These are phyloP conservation scores for Oncorhynchus tshawytscha DNA, from an alignment of 2,113 vertebrate species.

Conservation along the genomic window DNA sequence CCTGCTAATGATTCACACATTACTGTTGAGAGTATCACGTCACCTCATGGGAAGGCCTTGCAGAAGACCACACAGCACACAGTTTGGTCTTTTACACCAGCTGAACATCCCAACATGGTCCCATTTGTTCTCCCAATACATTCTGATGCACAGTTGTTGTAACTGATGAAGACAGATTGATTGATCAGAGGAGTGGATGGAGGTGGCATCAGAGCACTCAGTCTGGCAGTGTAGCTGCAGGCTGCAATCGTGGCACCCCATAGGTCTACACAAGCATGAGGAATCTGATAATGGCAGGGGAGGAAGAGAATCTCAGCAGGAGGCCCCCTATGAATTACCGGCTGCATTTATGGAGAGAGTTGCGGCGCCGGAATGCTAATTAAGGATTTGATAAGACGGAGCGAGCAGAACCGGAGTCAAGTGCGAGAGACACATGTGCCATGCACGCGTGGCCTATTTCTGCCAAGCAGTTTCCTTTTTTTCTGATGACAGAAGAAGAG, in stretches of 20 bases:
- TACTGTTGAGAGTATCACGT: slow-evolving; percentile 39
- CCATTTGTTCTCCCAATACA: slow-evolving; percentile 24
- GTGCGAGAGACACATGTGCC: slow-evolving; percentile 25
- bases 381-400: slow-evolving; percentile 57
- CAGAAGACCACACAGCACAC: slow-evolving; percentile 23
- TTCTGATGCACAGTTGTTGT: slow-evolving; percentile 19
- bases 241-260: slow-evolving; percentile 26
- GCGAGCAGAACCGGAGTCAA: slow-evolving; percentile 52
- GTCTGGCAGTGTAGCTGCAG: slow-evolving; percentile 31
- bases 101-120: slow-evolving; percentile 32
- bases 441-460: slow-evolving; percentile 17
- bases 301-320: slow-evolving; percentile 57
- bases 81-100: slow-evolving; percentile 47
- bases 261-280: slow-evolving; percentile 47
- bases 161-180: slow-evolving; percentile 5
- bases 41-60: slow-evolving; percentile 29
- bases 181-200: slow-evolving; percentile 17
- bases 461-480: slow-evolving; percentile 40
- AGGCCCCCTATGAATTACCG: slow-evolving; percentile 58
- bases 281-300: slow-evolving; percentile 60
- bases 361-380: slow-evolving; percentile 59
- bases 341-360: slow-evolving; percentile 54
- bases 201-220: slow-evolving; percentile 18
- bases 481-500: slow-evolving; percentile 30
- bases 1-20: slow-evolving; percentile 47